A percentile compares a stretch with the other conserved stretches of the same genome.
These are phyloP conservation scores for Pachycephus smyrnensis DNA, from an alignment of 2,888 invertebrate species.

Conservation along the genomic window DNA sequence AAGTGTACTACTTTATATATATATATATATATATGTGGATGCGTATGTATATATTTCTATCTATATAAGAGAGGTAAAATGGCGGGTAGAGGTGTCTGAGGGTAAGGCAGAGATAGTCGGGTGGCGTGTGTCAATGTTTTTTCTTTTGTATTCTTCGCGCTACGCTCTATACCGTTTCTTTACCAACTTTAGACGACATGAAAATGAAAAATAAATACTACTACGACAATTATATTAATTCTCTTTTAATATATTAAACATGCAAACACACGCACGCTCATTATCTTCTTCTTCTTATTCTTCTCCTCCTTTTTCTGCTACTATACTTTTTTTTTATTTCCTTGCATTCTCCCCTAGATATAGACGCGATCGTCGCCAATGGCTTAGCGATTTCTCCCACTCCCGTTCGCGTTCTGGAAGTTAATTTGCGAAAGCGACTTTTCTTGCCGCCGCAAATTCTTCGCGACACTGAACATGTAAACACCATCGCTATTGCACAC, in stretches of 20 bases:
- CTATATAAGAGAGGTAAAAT: conserved; percentile 8
- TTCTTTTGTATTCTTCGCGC: not conserved
- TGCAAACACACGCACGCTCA: conserved; percentile 17
- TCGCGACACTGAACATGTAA: not conserved
- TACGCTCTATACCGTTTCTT: not conserved
- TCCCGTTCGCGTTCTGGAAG: not conserved
- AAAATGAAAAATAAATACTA: conserved; percentile 2
- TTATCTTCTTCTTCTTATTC: conserved; percentile 18
- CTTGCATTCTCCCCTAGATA: conserved; percentile 31
- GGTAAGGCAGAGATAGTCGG: not conserved
- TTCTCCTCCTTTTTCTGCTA: conserved; percentile 19
- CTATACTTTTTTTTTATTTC: conserved; percentile 22
- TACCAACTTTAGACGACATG: conserved; percentile 1
- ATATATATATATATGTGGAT: conserved; percentile 39
- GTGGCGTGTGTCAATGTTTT: not conserved
- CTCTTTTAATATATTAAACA: conserved; percentile 8
- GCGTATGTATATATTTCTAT: conserved; percentile 33
- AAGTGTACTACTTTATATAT: conserved; percentile 30
- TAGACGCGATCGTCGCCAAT: not conserved
- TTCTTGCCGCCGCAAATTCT: not conserved
- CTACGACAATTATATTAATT: conserved; percentile 7
- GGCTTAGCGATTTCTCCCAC: not conserved
- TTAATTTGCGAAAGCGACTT: not conserved
- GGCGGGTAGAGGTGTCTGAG: not conserved
- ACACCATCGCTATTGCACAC: not conserved